Conservation (phyloP, 2,888 invertebrate species). For the Cristatella mucedo region DNA sequence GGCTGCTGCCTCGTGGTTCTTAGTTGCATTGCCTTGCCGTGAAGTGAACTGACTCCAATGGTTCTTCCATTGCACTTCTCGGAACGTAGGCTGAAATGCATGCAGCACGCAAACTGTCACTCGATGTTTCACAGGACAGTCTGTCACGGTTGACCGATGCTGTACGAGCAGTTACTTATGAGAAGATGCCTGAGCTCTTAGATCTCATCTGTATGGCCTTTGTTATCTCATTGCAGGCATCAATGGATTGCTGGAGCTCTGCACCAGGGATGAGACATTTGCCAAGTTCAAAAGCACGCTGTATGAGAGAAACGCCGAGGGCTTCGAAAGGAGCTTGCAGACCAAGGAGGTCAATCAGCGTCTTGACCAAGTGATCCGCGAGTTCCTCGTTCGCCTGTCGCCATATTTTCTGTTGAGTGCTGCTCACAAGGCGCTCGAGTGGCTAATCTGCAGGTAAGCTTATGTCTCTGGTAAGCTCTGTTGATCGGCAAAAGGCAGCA, state of each 20-base stretch:
- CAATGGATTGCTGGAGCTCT: slow-evolving; percentile 67
- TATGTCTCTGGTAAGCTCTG: too few relatives aligned
- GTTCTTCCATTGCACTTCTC: too few relatives aligned
- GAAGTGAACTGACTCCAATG: too few relatives aligned
- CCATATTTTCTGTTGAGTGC: slow-evolving; percentile 73
- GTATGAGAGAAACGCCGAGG: slow-evolving; percentile 58
- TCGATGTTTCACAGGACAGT: neutral
- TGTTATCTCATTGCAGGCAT: slow-evolving; percentile 41
- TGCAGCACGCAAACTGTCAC: neutral
- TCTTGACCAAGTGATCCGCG: slow-evolving; percentile 56
- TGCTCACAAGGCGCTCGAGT: slow-evolving; percentile 80
- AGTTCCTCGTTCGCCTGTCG: slow-evolving; percentile 60
- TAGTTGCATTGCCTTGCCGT: too few relatives aligned
- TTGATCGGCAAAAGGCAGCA: too few relatives aligned
- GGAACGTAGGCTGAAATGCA: too few relatives aligned
- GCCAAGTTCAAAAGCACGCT: slow-evolving; percentile 55
- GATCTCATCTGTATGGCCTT: neutral
- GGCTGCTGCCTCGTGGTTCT: too few relatives aligned
- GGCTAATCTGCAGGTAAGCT: slow-evolving; percentile 64
- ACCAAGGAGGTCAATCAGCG: slow-evolving; percentile 55
- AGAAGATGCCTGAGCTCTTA: neutral
- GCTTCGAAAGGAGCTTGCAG: slow-evolving; percentile 63
- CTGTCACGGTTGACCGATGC: too few relatives aligned
- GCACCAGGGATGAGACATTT: slow-evolving; percentile 55
- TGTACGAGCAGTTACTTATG: neutral